Evolutionary conservation across 2,113 vertebrate genomes (phyloP).

Genomic region (Gnathonemus longibarbis): DNA sequence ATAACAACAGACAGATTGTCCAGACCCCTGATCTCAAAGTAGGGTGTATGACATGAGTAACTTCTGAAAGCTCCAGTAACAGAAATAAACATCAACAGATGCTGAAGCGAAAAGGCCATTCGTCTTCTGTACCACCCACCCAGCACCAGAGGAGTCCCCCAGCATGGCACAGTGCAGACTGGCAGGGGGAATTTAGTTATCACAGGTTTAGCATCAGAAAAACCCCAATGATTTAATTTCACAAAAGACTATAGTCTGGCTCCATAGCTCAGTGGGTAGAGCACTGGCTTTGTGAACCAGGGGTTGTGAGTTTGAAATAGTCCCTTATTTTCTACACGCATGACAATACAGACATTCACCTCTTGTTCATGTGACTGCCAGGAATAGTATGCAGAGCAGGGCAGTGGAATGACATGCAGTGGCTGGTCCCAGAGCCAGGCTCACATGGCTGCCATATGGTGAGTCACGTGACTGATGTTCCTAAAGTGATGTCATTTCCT

Average conservation of each 20-base stretch:
- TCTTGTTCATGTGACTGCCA: neutral
- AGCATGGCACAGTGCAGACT: no score
- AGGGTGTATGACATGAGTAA: neutral
- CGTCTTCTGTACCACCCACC: neutral
- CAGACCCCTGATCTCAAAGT: neutral
- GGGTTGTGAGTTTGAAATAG: neutral
- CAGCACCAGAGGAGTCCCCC: no score
- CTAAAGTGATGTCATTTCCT: neutral
- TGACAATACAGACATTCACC: neutral
- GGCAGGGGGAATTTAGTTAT: neutral
- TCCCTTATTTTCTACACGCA: neutral
- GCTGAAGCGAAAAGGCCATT: neutral
- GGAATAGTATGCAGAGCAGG: no score
- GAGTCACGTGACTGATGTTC: neutral
- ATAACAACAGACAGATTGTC: neutral
- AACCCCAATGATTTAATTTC: neutral
- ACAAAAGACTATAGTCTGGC: neutral
- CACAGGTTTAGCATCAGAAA: neutral
- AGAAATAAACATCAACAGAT: neutral
- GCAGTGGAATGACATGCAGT: neutral
- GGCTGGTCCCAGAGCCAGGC: neutral
- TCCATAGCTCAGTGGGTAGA: neutral
- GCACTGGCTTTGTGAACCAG: neutral
- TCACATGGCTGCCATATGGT: neutral
- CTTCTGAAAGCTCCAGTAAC: neutral